Evolutionary conservation across 2,797 vertebrate species (phyloP).

Genomic region (Euphonia xanthogaster): DNA sequence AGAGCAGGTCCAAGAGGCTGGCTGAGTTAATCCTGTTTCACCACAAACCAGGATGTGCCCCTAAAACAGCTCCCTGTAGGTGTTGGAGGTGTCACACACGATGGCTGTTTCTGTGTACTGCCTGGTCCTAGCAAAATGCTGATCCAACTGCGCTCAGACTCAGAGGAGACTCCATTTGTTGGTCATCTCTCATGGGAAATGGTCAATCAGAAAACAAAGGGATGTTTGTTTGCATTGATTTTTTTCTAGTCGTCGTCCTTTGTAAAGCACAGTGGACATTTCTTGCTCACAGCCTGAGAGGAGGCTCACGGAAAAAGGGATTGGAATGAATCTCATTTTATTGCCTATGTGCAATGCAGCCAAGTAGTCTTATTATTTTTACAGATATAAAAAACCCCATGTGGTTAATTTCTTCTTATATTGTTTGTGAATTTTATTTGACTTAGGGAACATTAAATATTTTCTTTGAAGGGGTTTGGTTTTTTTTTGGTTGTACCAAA

Average conservation of each 20-base stretch:
- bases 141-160: constrained; percentile 25
- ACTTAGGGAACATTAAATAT: constrained; percentile 37
- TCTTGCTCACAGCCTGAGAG: constrained; percentile 57
- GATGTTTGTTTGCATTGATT: constrained; percentile 54
- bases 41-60: constrained; percentile 35
- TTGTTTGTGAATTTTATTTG: constrained; percentile 57
- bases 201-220: constrained; percentile 37
- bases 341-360: constrained; percentile 61
- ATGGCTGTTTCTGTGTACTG: constrained; percentile 1
- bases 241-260: constrained; percentile 69
- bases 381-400: constrained; percentile 12
- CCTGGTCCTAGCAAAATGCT: constrained; percentile 46
- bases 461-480: neutral
- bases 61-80: constrained; percentile 34
- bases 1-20: constrained; percentile 38
- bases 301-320: constrained; percentile 36
- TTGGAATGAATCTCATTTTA: constrained; percentile 61
- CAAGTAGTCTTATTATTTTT: constrained; percentile 65
- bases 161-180: constrained; percentile 50
- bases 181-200: constrained; percentile 31
- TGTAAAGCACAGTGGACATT: constrained; percentile 81
- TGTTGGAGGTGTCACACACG: constrained; percentile 23
- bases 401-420: constrained; percentile 52
- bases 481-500: constrained; percentile 35
- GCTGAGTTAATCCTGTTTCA: constrained; percentile 36